Evolutionary conservation across 2,113 vertebrate species (phyloP).

Genomic region (Psettodes erumei): DNA sequence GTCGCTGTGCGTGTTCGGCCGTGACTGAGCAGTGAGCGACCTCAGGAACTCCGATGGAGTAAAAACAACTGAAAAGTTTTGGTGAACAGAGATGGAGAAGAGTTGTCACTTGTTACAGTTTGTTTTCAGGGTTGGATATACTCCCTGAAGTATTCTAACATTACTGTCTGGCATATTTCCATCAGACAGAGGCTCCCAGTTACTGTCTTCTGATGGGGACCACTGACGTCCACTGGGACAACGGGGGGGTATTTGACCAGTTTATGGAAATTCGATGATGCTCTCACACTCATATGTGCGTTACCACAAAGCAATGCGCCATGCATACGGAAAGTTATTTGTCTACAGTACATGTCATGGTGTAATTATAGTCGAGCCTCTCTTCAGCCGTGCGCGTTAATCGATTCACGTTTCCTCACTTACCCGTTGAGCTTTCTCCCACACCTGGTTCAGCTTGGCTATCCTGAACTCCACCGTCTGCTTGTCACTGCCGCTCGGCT

Average conservation of each 20-base stretch:
- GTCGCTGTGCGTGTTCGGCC: not conserved
- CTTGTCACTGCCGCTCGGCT: slow-evolving; percentile 58
- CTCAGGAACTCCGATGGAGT: not conserved
- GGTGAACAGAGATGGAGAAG: not conserved
- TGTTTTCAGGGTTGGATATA: not conserved
- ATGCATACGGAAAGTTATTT: not conserved
- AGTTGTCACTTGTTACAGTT: not conserved
- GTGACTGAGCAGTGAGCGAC: not conserved
- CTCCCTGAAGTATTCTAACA: not conserved
- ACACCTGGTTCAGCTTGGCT: slow-evolving; percentile 91
- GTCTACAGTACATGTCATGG: too few relatives aligned
- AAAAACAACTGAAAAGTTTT: not conserved
- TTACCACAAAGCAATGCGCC: too few relatives aligned
- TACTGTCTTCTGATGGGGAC: not conserved
- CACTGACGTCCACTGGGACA: not conserved
- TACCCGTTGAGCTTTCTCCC: slow-evolving; percentile 94
- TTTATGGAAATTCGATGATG: too few relatives aligned
- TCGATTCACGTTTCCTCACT: slow-evolving; percentile 45
- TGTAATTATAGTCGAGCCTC: not conserved
- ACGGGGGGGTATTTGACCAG: too few relatives aligned
- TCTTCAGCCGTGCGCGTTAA: not conserved
- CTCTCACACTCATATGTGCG: too few relatives aligned
- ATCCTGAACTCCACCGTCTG: slow-evolving; percentile 88
- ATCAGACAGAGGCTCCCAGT: not conserved
- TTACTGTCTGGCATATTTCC: not conserved